Conservation (phyloP, 2,888 invertebrate species). For the Mongoloraphidia duomilia region DNA sequence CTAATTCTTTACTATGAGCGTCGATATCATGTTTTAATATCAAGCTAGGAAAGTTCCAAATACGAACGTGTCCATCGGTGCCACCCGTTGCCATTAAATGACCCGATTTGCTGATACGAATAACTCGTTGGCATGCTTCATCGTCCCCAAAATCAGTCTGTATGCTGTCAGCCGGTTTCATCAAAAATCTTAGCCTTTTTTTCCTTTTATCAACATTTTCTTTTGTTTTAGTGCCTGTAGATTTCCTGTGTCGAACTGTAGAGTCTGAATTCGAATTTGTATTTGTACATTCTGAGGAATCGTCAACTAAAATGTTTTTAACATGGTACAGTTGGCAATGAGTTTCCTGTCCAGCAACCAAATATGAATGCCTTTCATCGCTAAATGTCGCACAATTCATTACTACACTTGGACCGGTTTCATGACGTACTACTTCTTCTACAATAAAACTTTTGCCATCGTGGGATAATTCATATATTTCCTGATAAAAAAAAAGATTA, state of each 20-base stretch:
- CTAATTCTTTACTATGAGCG: conserved; percentile 82
- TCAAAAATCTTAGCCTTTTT: conserved; percentile 56
- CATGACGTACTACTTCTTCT: conserved; percentile 77
- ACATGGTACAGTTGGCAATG: conserved; percentile 77
- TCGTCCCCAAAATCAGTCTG: conserved; percentile 69
- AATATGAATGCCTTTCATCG: conserved; percentile 56
- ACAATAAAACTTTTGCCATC: conserved; percentile 72
- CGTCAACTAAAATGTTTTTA: conserved; percentile 29
- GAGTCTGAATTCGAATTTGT: conserved; percentile 34
- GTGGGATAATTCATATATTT: conserved; percentile 82
- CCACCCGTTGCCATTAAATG: conserved; percentile 83
- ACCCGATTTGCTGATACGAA: conserved; percentile 45
- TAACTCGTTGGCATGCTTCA: conserved; percentile 78
- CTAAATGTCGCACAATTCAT: conserved; percentile 78
- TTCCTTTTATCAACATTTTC: conserved; percentile 22
- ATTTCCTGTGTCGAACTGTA: conserved; percentile 17
- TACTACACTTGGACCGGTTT: conserved; percentile 77
- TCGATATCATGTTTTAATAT: conserved; percentile 51
- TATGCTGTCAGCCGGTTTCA: conserved; percentile 63
- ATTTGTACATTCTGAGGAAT: conserved; percentile 25
- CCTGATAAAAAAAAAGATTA: conserved; percentile 40
- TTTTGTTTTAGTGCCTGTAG: conserved; percentile 6
- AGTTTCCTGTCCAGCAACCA: conserved; percentile 85
- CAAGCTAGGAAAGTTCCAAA: conserved; percentile 83
- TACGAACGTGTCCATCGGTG: conserved; percentile 69